Base-by-base conservation (phyloP, 2,113 vertebrate genomes). In the Ageneiosus marmoratus region DNA sequence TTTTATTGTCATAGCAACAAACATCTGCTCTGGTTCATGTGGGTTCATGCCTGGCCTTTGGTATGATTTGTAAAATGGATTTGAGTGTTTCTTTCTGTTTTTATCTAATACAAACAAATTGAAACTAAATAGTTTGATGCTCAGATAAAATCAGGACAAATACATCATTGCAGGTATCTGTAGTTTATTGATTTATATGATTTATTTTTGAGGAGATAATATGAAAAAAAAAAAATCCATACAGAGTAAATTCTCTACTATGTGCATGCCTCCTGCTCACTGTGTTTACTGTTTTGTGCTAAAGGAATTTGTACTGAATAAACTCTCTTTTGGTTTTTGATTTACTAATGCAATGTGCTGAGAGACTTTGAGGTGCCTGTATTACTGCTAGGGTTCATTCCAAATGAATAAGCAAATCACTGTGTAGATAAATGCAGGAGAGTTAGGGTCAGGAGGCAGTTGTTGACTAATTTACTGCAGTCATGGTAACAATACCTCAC, bases 1-100 rank as follows among this genome's bases (percentile, higher is more conserved):
- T 83, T 65, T 2, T 83, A 86, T 94, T 92, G 91, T 94, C 93
- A 95, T 95, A 90, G 94, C 89, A 95, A 93, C 93, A 90, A 88
- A 89, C 90, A 73, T 70, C 76, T 58, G n/a, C 27, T 32, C 73
- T 41, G 58, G 41, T 34, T 60, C 29, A 41, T 24, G 20, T 76
- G 77, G 77, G 41, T 76, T 44, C 58, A 70, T 34, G 18, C 6
- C 5, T 16, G 2, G 37, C 37, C 37, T 5, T 41, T 18, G 18
- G 44, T 32, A 48, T 69, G n/a, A 70, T 86, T 81, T 77, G 41
- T 83, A 34, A 56, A 51, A 76, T 56, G 62, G 41, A 83, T 58
- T 41, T 41, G 37, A 41, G 37, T 41, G 32, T 80, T 53, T 69
- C 13, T 32, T 29, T 15, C 10, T 41, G 29, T 27, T 51, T 0